Evolutionary conservation across 2,888 invertebrate species (phyloP), one percentile per base, ranked within the genome.

Genomic region (Dorcus parallelipipedus): DNA sequence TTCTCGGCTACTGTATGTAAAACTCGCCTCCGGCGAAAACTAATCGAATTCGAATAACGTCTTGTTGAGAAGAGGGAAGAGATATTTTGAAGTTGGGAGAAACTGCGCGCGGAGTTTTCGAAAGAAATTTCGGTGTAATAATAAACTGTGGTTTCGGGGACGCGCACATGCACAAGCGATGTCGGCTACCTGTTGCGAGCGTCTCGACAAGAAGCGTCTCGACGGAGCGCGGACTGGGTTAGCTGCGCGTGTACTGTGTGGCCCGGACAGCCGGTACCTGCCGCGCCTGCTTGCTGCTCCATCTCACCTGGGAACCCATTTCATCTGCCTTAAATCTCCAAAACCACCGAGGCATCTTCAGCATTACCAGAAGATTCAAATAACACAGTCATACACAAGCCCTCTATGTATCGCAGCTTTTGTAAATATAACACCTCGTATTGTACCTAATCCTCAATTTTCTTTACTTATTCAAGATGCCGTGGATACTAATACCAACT

Each of bases 201-300:
- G 69, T 66, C 64, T 67, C 68, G 68, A 65, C 67, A 66, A 60
- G 61, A 60, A 59, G 64, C 64, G 66, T 65, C 67, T 67, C 65
- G 69, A 67, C 68, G 67, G 67, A 66, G 64, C 58, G 63, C 64
- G 56, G 64, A 69, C 69, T 71, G 68, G 70, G 69, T 67, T 69
- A 71, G 71, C 70, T 72, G 72, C 73, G 73, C 71, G 71, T 71
- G 71, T 71, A 71, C 68, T 69, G 65, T 55, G 54, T 59, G 67
- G 69, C 71, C 74, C 71, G 71, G 72, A 68, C 72, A 68, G 67
- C 72, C 68, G 64, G 70, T 71, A 71, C 73, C 74, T 72, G 73
- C 65, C 68, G 69, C 69, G 68, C 70, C 65, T 70, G 71, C 69
- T 69, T 72, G 71, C 67, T 62, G 62, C 65, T 67, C 65, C 67